These are phyloP conservation scores for Tromatobia lineatoria DNA, from an alignment of 2,888 invertebrate genomes.

Conservation along the genomic window DNA sequence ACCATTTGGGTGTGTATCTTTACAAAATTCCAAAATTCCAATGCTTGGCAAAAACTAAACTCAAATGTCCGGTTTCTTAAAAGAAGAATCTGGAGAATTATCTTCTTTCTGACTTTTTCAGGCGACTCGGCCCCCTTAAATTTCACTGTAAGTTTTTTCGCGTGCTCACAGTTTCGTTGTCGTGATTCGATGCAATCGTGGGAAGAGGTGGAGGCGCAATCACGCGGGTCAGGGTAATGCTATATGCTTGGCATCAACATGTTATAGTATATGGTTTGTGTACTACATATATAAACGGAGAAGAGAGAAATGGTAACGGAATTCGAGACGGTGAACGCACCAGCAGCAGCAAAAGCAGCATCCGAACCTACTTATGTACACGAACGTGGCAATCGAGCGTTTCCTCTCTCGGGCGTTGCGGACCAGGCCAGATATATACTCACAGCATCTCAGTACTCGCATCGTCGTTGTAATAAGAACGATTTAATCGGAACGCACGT, in stretches of 20 bases:
- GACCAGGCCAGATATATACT: slow-evolving; percentile 10
- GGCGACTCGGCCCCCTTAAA: no score
- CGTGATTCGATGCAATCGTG: slow-evolving; percentile 71
- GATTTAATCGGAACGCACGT: slow-evolving; percentile 71
- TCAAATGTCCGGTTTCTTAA: no score
- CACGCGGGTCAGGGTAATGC: slow-evolving; percentile 65
- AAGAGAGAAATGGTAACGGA: slow-evolving; percentile 73
- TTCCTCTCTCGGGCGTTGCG: slow-evolving; percentile 68
- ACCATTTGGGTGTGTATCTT: no score
- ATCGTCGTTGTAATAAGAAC: slow-evolving; percentile 61
- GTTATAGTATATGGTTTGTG: slow-evolving; percentile 32
- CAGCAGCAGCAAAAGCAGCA: slow-evolving; percentile 56
- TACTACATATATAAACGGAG: slow-evolving; percentile 29
- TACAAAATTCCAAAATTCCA: no score
- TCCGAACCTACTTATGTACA: slow-evolving; percentile 72
- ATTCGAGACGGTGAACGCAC: slow-evolving; percentile 71
- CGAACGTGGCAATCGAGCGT: slow-evolving; percentile 72
- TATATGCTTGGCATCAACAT: slow-evolving; percentile 55
- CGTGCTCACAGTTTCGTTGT: slow-evolving; percentile 55
- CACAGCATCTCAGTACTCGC: slow-evolving; percentile 9
- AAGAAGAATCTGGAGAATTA: no score
- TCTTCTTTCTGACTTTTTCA: no score
- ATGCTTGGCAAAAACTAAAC: no score
- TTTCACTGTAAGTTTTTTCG: no score
- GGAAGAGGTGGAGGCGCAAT: slow-evolving; percentile 70